Base-by-base conservation (phyloP, 2,888 invertebrate species). In the Pseudococcus jackbeardsleyi region DNA sequence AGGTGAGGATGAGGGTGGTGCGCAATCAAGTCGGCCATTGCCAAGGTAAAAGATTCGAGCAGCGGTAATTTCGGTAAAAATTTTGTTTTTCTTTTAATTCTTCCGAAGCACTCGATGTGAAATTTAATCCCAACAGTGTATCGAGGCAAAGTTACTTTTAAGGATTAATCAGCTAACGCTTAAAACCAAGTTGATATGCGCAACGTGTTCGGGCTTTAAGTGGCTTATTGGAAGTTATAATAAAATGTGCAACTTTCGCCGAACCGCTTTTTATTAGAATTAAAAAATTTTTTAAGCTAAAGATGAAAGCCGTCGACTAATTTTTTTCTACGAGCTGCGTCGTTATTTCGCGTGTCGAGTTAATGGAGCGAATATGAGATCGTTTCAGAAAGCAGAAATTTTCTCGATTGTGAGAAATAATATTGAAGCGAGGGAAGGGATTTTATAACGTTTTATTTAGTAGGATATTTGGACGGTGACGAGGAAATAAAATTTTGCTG, bases 161-260 rank as follows among this genome's bases (percentile, higher is more conserved):
- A 26, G 68, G 22, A 72, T 59, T 59, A 59, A 59, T 59, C 59
- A 59, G 59, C 59, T 19, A 19, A 59, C 59, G 59, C 68, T 72
- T 72, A 72, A 33, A 26, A 72, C 68, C 68, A 15, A 72, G 26
- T 72, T 72, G 68, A 33, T 72, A 72, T 72, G 68, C 68, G 68
- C 22, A 72, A 72, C 68, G 68, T 72, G 68, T 72, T 72, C 33
- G 68, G 33, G 26, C 12, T 72, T 72, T 72, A 26, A 72, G 68
- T 72, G 68, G 68, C 68, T 72, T 72, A 72, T 72, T 72, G 68
- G 68, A 72, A 72, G 68, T 72, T 72, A 72, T 72, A 72, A 33
- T 72, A 33, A 72, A 72, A 72, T 72, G 68, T 12, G 17, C 68
- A 72, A 72, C 68, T 72, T 72, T 26, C 26, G 26, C 26, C 33